Base-by-base conservation (phyloP, 1,140 invertebrate species). In the Hesperophylax magnus region DNA sequence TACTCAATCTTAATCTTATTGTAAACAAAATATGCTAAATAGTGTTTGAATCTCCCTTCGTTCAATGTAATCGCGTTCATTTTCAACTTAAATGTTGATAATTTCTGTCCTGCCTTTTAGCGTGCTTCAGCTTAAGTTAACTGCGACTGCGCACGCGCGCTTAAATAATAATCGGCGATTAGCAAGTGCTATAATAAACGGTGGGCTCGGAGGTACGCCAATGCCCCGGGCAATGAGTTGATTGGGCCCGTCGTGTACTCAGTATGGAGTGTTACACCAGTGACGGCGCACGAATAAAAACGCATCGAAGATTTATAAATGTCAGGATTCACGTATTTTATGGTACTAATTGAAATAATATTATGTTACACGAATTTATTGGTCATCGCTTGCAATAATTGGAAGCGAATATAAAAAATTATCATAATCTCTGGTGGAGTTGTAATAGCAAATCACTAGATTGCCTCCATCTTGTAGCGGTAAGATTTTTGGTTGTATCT, bases 151-250 rank as follows among this genome's bases (percentile, higher is more conserved):
- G 52, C 22, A 53, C 71, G 71, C 71, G 71, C 58, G 71, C 71
- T 54, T 24, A 14, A 58, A 31, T 75, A 75, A 75, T 75, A 58
- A 75, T 75, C 71, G 53, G n/a, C 71, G 71, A 75, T 75, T 75
- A 75, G 71, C 71, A 75, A 75, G 71, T 75, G 71, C 31, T 75
- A 75, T 56, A 75, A 75, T 75, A 75, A 75, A 31, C 71, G 71
- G 71, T 15, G 22, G 52, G 71, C 71, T 52, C 24, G n/a, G n/a
- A 72, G 69, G 69, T 20, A 34, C 71, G 71, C 71, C 71, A 75
- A 53, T 75, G 71, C 71, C 71, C 5, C 18, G n/a, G 71, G 71
- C 71, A 31, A 58, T n/a, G 22, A 27, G n/a, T 31, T 75, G 71
- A 75, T 75, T 75, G 71, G 52, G 15, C 52, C 14, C 52, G 52